phyloP scores from a whole-genome alignment of 2,888 invertebrate species.

The Notodonta dromedarius region DNA sequence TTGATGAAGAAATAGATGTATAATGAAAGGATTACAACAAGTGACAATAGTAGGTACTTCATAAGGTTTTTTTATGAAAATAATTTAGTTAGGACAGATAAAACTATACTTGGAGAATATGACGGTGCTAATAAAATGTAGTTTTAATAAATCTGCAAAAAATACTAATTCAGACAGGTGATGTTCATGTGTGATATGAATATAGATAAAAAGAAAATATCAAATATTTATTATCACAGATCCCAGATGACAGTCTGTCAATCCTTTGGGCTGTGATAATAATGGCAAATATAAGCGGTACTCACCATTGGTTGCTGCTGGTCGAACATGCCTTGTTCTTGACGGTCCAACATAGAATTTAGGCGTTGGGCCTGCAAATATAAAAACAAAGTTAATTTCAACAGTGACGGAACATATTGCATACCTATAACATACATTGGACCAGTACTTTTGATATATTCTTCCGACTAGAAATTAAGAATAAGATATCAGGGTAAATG shows the following conservation, averaged over 20 bases:
- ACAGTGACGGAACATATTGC: too few species aligned
- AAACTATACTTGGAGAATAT: too few species aligned
- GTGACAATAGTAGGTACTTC: too few species aligned
- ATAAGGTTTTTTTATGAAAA: too few species aligned
- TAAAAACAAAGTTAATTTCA: background rate
- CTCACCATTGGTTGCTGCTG: conserved; percentile 80
- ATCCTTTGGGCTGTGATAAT: conserved; percentile 11
- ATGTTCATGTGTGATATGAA: background rate
- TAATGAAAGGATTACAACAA: too few species aligned
- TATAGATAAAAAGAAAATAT: background rate
- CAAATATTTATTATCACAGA: conserved; percentile 7
- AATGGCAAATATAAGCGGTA: conserved; percentile 33
- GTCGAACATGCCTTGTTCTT: conserved; percentile 86
- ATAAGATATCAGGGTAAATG: too few species aligned
- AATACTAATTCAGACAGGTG: background rate
- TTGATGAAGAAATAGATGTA: too few species aligned
- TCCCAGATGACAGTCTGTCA: conserved; percentile 9
- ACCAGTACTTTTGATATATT: too few species aligned
- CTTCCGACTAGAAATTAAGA: too few species aligned
- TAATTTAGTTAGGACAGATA: too few species aligned
- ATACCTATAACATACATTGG: too few species aligned
- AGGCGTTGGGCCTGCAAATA: conserved; percentile 83
- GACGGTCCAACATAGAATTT: conserved; percentile 88
- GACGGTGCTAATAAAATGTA: too few species aligned
- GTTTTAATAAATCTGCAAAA: background rate